These are phyloP conservation scores for Barnardius zonarius DNA, from an alignment of 2,113 vertebrate genomes.

Conservation along the genomic window DNA sequence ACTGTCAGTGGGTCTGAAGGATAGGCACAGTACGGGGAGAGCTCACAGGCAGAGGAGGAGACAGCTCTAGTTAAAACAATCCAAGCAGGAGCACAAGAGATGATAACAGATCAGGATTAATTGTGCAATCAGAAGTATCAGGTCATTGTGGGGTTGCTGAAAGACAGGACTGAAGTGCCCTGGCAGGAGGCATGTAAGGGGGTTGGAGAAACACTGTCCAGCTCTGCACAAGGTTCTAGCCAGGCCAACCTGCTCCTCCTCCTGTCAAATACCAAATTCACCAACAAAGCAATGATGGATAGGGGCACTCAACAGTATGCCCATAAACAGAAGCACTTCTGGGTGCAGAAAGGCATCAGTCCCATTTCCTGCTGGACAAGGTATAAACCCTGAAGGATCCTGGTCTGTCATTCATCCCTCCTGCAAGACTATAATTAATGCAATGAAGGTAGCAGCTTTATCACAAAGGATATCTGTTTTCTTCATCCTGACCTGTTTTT, in stretches of 20 bases:
- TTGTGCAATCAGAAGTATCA: background rate
- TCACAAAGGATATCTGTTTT: background rate
- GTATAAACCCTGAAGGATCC: background rate
- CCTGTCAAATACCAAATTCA: background rate
- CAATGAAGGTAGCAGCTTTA: background rate
- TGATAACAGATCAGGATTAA: background rate
- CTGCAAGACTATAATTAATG: background rate
- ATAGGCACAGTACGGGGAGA: background rate
- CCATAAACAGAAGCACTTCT: background rate
- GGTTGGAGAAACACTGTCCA: background rate
- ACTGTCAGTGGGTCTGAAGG: background rate
- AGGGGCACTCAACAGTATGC: background rate
- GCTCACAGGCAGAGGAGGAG: background rate
- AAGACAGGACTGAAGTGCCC: background rate
- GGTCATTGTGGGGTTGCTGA: background rate
- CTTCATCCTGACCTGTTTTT: background rate
- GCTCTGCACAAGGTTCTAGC: background rate
- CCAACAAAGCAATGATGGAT: background rate
- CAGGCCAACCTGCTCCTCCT: background rate
- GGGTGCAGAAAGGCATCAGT: background rate
- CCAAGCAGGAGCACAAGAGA: background rate
- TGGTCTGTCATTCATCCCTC: background rate
- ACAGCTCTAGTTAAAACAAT: background rate
- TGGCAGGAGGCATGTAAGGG: background rate
- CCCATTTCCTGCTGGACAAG: background rate